phyloP scores from a whole-genome alignment of 2,888 invertebrate species.

The Podabrus alpinus region DNA sequence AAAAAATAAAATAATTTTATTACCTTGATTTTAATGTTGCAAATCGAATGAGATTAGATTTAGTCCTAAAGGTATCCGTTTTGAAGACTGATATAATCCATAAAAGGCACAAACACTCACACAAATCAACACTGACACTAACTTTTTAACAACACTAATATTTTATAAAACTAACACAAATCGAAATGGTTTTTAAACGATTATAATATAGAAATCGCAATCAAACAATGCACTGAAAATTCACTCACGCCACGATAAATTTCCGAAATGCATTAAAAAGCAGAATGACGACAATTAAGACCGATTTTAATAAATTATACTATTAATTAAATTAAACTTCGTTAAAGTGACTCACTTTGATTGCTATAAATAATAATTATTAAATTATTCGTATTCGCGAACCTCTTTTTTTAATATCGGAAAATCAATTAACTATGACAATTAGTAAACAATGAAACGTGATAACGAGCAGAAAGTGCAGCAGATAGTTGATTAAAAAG shows the following conservation, averaged over 20 bases:
- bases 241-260: neutral
- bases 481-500: slow-evolving; percentile 57
- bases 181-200: neutral
- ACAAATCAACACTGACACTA: neutral
- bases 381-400: neutral
- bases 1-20: neutral
- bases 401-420: neutral
- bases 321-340: neutral
- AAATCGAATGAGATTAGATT: slow-evolving; percentile 29
- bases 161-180: slow-evolving; percentile 1
- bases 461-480: slow-evolving; percentile 32
- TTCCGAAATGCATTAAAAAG: neutral
- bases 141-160: neutral
- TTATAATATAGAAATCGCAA: neutral
- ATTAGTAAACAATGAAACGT: slow-evolving; percentile 13
- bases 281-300: neutral
- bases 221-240: neutral
- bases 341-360: neutral
- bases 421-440: neutral
- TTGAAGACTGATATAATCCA: slow-evolving; percentile 19
- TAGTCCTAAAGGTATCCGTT: slow-evolving; percentile 30
- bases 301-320: neutral
- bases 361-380: neutral
- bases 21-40: slow-evolving; percentile 36
- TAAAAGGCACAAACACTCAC: neutral